Evolutionary conservation across 2,888 invertebrate species (phyloP).

Genomic region (Nasonovia ribisnigri): DNA sequence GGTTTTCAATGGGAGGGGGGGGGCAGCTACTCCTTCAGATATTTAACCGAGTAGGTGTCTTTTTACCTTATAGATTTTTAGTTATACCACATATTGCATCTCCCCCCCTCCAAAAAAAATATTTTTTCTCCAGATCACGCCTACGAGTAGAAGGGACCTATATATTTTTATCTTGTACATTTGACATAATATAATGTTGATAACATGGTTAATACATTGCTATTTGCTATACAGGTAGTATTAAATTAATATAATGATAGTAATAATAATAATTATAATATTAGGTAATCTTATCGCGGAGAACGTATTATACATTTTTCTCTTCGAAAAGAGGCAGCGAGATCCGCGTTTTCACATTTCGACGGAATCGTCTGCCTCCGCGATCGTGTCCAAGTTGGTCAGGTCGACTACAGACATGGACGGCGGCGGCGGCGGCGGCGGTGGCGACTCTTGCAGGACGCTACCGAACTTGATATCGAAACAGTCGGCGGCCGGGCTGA

Average conservation of each 20-base stretch:
- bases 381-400: conserved; percentile 57
- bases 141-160: neutral
- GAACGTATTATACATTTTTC: neutral
- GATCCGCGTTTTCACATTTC: conserved; percentile 21
- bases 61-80: no score
- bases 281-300: neutral
- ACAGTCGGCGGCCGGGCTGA: conserved; percentile 40
- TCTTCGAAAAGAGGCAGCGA: neutral
- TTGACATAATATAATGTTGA: neutral
- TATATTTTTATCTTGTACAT: neutral
- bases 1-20: no score
- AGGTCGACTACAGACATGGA: conserved; percentile 47
- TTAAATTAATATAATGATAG: neutral
- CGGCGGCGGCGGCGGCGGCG: neutral
- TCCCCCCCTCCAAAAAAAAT: no score
- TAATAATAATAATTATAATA: neutral
- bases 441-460: conserved; percentile 41
- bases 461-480: conserved; percentile 65
- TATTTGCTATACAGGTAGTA: neutral
- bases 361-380: conserved; percentile 51
- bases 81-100: no score
- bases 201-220: neutral
- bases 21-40: no score
- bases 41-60: no score
- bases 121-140: no score